phyloP scores from a whole-genome alignment of 2,888 invertebrate species.

The Ischnus inquisitorius region DNA sequence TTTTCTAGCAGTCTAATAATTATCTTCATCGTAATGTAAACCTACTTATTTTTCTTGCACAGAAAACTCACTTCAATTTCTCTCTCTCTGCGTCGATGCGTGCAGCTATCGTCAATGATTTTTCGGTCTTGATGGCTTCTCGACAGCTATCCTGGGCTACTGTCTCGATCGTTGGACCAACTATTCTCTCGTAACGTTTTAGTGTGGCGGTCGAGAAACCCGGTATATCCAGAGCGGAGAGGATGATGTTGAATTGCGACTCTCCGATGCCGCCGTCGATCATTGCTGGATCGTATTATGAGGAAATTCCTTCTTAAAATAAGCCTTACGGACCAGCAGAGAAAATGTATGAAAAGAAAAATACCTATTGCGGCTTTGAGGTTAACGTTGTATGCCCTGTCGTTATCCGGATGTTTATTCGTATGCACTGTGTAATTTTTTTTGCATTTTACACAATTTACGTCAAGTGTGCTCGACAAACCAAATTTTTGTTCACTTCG shows the following conservation, averaged over 20 bases:
- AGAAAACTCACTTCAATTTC: not conserved
- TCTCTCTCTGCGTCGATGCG: not conserved
- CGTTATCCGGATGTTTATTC: not conserved
- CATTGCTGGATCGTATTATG: not conserved
- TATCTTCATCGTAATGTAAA: too few species aligned
- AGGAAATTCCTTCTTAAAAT: not conserved
- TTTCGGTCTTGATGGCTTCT: not conserved
- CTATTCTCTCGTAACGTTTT: not conserved
- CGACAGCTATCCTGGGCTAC: not conserved
- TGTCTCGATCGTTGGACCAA: not conserved
- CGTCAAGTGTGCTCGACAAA: not conserved
- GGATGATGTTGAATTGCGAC: not conserved
- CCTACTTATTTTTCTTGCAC: too few species aligned
- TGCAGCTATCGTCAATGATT: not conserved
- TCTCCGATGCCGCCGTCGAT: not conserved
- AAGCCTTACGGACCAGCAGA: too few species aligned
- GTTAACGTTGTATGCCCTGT: not conserved
- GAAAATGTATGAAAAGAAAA: too few species aligned
- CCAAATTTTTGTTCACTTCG: not conserved
- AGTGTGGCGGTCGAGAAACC: not conserved
- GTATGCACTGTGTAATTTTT: not conserved
- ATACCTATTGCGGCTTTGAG: constrained; percentile 7
- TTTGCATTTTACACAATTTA: not conserved
- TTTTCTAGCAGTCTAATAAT: too few species aligned
- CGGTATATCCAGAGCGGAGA: not conserved